Base-by-base conservation (phyloP, 1,140 invertebrate genomes). In the Sarcophaga peregrina region DNA sequence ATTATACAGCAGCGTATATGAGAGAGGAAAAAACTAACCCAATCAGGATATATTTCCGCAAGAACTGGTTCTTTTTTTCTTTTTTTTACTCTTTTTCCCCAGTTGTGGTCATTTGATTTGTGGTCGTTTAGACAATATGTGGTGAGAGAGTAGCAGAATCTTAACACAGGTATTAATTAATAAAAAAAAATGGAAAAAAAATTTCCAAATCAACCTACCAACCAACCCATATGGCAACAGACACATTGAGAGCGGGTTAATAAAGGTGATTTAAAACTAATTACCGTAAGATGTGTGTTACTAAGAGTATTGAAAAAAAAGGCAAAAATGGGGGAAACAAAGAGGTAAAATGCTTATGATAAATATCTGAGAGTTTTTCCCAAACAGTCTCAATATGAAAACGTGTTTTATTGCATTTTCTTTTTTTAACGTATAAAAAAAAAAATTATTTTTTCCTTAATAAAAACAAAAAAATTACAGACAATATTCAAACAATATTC, bases 41-140 rank as follows among this genome's bases (percentile, higher is more conserved):
- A 46, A 76, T 78, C 75, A 78, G 75, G 75, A 78, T 78, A 78
- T 50, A 78, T 78, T 78, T 78, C 75, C 75, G 75, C 75, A 78
- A 78, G 75, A 78, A 78, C 58, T 62, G 37, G 80, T 81, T 81
- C 48, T 62, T 83, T 81, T 17, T 62, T 82, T 8, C 48, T 80
- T 13, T 58, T 76, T 9, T 9, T 58, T 25, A 8, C 5, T 20
- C 50, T 11, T 47, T 48, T 48, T 47, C 46, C 74, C 45, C 10
- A 7, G 8, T 80, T 52, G 50, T 46, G 62, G 62, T 25, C 62
- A 68, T 17, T 68, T 25, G 15, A 58, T 58, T 58, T 58, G 54
- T 58, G 54, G 54, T 58, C n/a, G 25, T 37, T 37, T 37, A 37
- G 25, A 37, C 25, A 37, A 58, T 7, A 15, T 5, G 9, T 68